Conservation (phyloP, 2,888 invertebrate species). For the Pyralis farinalis region DNA sequence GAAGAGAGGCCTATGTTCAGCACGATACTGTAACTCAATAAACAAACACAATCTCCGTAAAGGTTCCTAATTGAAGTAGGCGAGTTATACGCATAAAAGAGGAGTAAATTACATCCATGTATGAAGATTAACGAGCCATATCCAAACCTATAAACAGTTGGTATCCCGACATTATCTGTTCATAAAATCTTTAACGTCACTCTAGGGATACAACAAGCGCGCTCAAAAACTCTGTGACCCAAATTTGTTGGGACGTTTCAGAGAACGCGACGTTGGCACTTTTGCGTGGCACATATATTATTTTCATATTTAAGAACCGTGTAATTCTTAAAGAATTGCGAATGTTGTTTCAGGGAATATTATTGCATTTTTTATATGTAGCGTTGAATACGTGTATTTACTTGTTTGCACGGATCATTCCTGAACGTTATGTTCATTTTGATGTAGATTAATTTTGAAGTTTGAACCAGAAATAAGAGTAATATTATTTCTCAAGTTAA, state of each 20-base stretch:
- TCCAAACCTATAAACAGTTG: slow-evolving; percentile 32
- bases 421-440: too few species aligned
- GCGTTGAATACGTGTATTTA: too few species aligned
- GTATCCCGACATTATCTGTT: slow-evolving; percentile 32
- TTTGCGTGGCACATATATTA: slow-evolving; percentile 2
- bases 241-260: neutral
- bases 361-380: too few species aligned
- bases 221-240: slow-evolving; percentile 4
- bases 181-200: slow-evolving; percentile 32
- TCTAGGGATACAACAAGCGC: slow-evolving; percentile 19
- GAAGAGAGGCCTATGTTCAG: too few species aligned
- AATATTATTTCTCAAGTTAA: too few species aligned
- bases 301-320: neutral
- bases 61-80: slow-evolving; percentile 3
- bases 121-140: slow-evolving; percentile 30
- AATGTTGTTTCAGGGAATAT: too few species aligned
- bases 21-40: too few species aligned
- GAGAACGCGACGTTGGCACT: slow-evolving; percentile 10
- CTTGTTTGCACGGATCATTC: too few species aligned
- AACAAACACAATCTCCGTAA: too few species aligned
- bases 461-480: too few species aligned
- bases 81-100: slow-evolving; percentile 13
- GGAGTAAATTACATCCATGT: slow-evolving; percentile 29
- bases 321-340: too few species aligned
- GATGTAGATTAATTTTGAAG: too few species aligned